phyloP scores from a whole-genome alignment of 1,140 invertebrate species.

The Phymorhynchus buccinoides region DNA sequence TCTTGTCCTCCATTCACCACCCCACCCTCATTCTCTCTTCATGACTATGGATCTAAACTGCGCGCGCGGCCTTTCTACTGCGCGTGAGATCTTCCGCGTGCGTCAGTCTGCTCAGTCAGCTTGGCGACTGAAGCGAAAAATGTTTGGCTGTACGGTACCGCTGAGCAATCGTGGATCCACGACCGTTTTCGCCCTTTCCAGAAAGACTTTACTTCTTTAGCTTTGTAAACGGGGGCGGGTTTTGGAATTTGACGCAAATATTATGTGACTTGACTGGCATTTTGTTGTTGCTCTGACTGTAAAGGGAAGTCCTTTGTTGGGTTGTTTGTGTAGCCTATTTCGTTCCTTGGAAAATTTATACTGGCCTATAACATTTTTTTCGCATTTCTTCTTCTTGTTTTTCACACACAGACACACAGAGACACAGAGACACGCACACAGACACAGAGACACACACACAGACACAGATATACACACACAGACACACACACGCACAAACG shows the following conservation, averaged over 20 bases:
- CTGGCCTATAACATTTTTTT: neutral
- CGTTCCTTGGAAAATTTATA: neutral
- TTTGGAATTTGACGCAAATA: neutral
- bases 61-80: neutral
- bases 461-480: constrained; percentile 28
- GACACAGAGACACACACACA: constrained; percentile 22
- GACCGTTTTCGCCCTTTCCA: too few relatives aligned
- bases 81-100: neutral
- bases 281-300: neutral
- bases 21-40: neutral
- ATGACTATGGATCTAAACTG: too few relatives aligned
- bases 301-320: neutral
- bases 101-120: too few relatives aligned
- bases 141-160: neutral
- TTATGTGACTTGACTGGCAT: neutral
- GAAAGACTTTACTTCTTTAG: too few relatives aligned
- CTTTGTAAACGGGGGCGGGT: too few relatives aligned
- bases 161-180: neutral
- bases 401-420: neutral
- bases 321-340: neutral
- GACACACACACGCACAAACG: constrained; percentile 23
- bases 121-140: neutral
- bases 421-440: constrained; percentile 1
- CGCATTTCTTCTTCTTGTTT: neutral
- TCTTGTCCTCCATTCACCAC: neutral